These are phyloP conservation scores for Drosophila mayaguana DNA, from an alignment of 2,888 invertebrate species.

Conservation along the genomic window DNA sequence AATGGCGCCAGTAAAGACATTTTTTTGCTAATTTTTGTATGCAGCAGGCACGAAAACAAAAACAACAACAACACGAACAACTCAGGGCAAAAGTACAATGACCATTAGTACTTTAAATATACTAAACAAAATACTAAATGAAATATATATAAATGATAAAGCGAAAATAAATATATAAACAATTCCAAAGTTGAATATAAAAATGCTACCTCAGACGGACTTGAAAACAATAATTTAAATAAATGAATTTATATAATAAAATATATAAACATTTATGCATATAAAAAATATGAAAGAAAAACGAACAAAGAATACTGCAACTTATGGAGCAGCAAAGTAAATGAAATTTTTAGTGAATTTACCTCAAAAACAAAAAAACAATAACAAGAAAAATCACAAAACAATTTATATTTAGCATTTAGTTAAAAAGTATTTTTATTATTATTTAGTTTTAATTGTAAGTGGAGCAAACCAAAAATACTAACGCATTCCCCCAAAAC, in stretches of 20 bases:
- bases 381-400: constrained; percentile 45
- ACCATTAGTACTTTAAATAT: constrained; percentile 78
- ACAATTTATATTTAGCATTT: constrained; percentile 54
- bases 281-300: constrained; percentile 11
- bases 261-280: constrained; percentile 49
- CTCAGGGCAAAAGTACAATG: constrained; percentile 86
- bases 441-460: constrained; percentile 60
- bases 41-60: constrained; percentile 36
- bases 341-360: constrained; percentile 78
- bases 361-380: constrained; percentile 60
- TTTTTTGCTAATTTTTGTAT: constrained; percentile 31
- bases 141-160: constrained; percentile 30
- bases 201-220: constrained; percentile 83
- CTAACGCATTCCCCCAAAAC: constrained; percentile 21
- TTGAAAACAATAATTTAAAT: constrained; percentile 83
- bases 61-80: constrained; percentile 68
- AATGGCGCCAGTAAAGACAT: constrained; percentile 69
- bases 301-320: constrained; percentile 34
- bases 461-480: constrained; percentile 48
- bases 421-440: constrained; percentile 51
- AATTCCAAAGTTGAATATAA: constrained; percentile 5
- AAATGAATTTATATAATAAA: constrained; percentile 68
- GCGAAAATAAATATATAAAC: constrained; percentile 24
- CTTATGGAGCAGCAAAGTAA: constrained; percentile 51
- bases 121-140: constrained; percentile 53